Base-by-base conservation (phyloP, 2,113 vertebrate genomes). In the Gobius niger region DNA sequence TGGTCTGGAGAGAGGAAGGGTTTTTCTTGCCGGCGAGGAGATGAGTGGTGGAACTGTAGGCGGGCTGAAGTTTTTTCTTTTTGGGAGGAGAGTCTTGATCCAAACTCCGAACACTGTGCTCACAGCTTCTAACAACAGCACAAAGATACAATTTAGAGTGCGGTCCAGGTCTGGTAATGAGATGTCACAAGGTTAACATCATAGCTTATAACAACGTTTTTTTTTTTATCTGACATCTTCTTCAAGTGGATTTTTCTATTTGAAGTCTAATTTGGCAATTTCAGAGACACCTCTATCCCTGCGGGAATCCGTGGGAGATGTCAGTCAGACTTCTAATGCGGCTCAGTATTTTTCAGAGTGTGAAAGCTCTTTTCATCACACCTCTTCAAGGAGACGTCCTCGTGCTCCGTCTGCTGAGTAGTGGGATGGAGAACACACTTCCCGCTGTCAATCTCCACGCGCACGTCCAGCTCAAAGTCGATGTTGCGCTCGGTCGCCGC, bases 11-110 rank as follows among this genome's bases (percentile, higher is more conserved):
- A 65, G 96, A 93, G 11, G 96, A 95, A 61, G 96, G 96, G 61
- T 96, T 95, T 83, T 98, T 98, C 87, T 98, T 99, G 65, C 96
- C 95, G 53, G 92, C 93, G 52, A 96, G 85, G 62, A 98, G 92
- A 63, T 98, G 95, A 66, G 94, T 94, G 70, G 94, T 97, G 75
- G 97, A 98, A 63, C 93, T 93, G 83, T 94, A 96, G 74, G 94
- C 93, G 19, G 94, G 92, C 82, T 97, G 96, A 75, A 97, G 91
- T 90, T 98, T 99, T 85, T 96, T 96, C 92, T 95, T 98, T 87
- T 98, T 98, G 46, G 97, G 95, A 68, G 97, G 98, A 82, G 98
- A 98, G 44, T 98, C 97, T 82, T 98, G 98, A 86, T 99, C 97
- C 75, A 98, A 90, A 87, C 95, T 98, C 85, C 93, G 91, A 15